Percentiles rank a stretch among this genome's conserved stretches.
Evolutionary conservation across 2,888 invertebrate species (phyloP).

Genomic region (Pterostichus madidus): DNA sequence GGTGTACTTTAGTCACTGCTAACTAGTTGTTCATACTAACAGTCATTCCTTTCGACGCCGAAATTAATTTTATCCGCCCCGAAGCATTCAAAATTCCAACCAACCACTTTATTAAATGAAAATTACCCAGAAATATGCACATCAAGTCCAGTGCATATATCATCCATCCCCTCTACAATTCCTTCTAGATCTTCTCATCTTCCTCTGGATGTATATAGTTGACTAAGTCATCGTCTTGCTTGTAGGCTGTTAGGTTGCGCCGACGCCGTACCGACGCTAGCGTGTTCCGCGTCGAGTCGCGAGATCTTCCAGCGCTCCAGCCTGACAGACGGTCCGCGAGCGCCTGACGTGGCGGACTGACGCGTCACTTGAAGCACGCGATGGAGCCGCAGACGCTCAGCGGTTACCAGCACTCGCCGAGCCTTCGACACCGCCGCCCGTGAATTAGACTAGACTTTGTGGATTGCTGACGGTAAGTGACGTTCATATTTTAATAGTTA

Average conservation of each 20-base stretch:
- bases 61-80: no score
- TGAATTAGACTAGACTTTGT: background rate
- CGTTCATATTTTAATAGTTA: background rate
- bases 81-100: no score
- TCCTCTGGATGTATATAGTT: no score
- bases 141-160: no score
- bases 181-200: no score
- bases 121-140: no score
- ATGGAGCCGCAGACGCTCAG: slow-evolving; percentile 25
- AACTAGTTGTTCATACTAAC: no score
- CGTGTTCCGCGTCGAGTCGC: background rate
- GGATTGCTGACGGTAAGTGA: slow-evolving; percentile 4
- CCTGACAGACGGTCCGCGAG: slow-evolving; percentile 9
- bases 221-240: no score
- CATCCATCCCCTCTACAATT: no score
- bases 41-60: no score
- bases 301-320: background rate
- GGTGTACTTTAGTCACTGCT: no score
- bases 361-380: slow-evolving; percentile 12
- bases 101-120: no score
- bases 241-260: background rate
- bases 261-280: background rate
- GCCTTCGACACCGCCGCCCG: background rate
- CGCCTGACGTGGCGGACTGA: slow-evolving; percentile 15
- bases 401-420: background rate